These are phyloP conservation scores for Scaeva pyrastri DNA, from an alignment of 2,888 invertebrate genomes.

Conservation along the genomic window DNA sequence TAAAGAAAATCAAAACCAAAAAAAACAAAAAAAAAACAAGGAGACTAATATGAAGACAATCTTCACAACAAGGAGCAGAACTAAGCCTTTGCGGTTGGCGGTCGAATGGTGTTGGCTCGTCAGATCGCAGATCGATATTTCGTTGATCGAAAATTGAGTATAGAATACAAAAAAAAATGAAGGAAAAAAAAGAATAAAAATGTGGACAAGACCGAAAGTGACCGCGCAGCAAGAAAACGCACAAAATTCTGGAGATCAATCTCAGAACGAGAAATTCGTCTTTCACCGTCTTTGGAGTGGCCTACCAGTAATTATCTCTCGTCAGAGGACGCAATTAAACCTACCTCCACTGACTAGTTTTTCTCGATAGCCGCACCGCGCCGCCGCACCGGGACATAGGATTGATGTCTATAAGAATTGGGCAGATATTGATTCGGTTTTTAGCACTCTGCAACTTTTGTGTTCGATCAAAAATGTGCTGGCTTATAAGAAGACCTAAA, in stretches of 20 bases:
- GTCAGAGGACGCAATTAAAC: conserved; percentile 78
- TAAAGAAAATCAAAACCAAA: not conserved
- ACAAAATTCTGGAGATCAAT: conserved; percentile 76
- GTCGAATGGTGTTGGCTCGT: conserved; percentile 75
- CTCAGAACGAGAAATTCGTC: conserved; percentile 77
- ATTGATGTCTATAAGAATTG: conserved; percentile 73
- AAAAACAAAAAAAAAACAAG: conserved; percentile 37
- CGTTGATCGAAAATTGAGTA: conserved; percentile 75
- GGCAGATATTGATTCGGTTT: conserved; percentile 69
- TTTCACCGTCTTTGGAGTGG: conserved; percentile 64
- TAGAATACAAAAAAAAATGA: conserved; percentile 4
- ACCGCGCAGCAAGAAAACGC: conserved; percentile 72
- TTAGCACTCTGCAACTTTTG: conserved; percentile 63
- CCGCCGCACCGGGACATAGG: no score
- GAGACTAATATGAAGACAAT: conserved; percentile 59
- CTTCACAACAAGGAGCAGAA: conserved; percentile 71
- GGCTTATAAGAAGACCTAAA: not conserved
- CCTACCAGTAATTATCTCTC: conserved; percentile 77
- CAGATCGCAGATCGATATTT: conserved; percentile 76
- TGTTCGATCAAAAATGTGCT: conserved; percentile 62
- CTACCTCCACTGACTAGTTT: conserved; percentile 77
- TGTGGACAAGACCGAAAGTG: conserved; percentile 72
- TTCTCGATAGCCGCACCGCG: conserved; percentile 46
- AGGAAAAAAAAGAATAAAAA: conserved; percentile 43
- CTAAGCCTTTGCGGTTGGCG: conserved; percentile 74